Percentiles rank a stretch among this genome's conserved stretches.
Conservation (phyloP, 2,888 invertebrate genomes). For the Aelia acuminata region DNA sequence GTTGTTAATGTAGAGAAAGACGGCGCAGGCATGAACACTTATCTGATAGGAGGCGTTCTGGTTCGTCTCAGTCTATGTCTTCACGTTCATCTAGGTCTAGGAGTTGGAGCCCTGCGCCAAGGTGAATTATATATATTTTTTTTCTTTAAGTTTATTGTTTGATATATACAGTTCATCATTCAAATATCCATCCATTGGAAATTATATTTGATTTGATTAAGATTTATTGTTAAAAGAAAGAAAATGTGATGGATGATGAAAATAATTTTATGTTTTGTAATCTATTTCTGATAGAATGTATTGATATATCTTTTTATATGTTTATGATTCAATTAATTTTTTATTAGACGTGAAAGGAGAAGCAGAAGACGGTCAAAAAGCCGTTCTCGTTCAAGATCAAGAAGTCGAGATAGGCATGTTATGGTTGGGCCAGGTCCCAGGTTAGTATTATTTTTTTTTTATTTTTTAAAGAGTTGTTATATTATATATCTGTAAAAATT, state of each 20-base stretch:
- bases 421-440: slow-evolving; percentile 48
- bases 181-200: too few relatives aligned
- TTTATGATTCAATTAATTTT: background rate
- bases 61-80: slow-evolving; percentile 54
- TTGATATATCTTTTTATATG: background rate
- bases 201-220: too few relatives aligned
- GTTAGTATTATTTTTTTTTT: background rate
- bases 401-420: slow-evolving; percentile 49
- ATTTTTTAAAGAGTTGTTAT: too few relatives aligned
- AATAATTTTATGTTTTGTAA: too few relatives aligned
- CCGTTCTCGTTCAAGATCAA: slow-evolving; percentile 48
- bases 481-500: background rate
- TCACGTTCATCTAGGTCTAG: slow-evolving; percentile 60
- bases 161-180: too few relatives aligned
- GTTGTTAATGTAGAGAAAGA: slow-evolving; percentile 59
- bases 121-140: slow-evolving; percentile 24
- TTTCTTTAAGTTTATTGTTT: background rate
- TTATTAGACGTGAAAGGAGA: slow-evolving; percentile 40
- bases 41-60: slow-evolving; percentile 61
- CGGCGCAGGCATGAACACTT: slow-evolving; percentile 63
- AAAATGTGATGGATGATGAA: too few relatives aligned
- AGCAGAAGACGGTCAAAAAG: slow-evolving; percentile 39
- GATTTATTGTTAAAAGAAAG: too few relatives aligned
- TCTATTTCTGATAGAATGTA: too few relatives aligned
- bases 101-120: slow-evolving; percentile 61